A percentile compares a stretch with the other conserved stretches of the same genome.
These are phyloP conservation scores for Forbesichthys agassizii DNA, from an alignment of 2,113 vertebrate species.

Conservation along the genomic window DNA sequence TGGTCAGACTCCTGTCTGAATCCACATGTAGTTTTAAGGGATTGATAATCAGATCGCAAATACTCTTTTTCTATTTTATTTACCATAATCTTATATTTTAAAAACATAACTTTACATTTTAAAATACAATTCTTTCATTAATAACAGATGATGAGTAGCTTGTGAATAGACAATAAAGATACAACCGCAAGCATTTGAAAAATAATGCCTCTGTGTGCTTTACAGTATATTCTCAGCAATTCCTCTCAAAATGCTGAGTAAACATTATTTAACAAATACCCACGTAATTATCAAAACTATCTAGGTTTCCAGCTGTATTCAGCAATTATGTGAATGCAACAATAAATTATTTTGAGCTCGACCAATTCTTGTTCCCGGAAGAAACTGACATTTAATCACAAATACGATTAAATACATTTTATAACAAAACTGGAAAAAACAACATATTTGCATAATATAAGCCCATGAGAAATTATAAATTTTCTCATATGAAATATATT, in stretches of 20 bases:
- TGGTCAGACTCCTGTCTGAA: constrained; percentile 7
- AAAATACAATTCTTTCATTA: no score
- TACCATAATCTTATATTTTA: not conserved
- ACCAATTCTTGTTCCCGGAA: not conserved
- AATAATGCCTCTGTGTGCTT: no score
- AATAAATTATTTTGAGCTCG: not conserved
- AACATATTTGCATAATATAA: not conserved
- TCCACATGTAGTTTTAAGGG: constrained; percentile 3
- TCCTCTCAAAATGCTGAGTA: not conserved
- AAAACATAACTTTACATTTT: not conserved
- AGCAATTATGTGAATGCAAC: not conserved
- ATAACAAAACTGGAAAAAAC: no score
- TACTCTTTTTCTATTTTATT: not conserved
- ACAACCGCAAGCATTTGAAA: not conserved
- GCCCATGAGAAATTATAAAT: not conserved
- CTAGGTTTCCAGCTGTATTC: not conserved
- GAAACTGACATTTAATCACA: not conserved
- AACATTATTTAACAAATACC: not conserved
- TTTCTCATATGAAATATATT: no score
- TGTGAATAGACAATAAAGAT: not conserved
- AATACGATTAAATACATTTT: not conserved
- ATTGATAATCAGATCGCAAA: constrained; percentile 15
- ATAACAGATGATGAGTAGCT: no score
- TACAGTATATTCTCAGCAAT: not conserved
- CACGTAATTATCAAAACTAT: not conserved